These are phyloP conservation scores for Fabriciana adippe DNA, from an alignment of 2,888 invertebrate genomes.

Conservation along the genomic window DNA sequence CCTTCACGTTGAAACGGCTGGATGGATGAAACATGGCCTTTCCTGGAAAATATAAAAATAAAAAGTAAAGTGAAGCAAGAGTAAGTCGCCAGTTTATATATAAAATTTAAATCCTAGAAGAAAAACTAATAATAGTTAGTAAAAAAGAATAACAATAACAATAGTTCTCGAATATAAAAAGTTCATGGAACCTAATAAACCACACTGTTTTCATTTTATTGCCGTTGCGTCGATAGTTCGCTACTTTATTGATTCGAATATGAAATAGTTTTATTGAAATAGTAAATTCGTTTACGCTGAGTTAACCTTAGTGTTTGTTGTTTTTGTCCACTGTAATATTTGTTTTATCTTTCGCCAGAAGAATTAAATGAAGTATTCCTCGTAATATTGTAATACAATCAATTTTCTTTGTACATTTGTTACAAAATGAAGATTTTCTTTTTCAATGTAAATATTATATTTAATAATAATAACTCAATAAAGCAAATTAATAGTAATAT, in stretches of 20 bases:
- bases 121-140: background rate
- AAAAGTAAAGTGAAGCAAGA: too few relatives aligned
- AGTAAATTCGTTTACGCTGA: slow-evolving; percentile 12
- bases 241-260: slow-evolving; percentile 10
- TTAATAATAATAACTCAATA: too few relatives aligned
- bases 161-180: background rate
- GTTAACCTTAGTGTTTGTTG: slow-evolving; percentile 12
- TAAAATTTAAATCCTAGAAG: too few relatives aligned
- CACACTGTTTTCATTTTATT: slow-evolving; percentile 5
- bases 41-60: too few relatives aligned
- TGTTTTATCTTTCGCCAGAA: slow-evolving; percentile 9
- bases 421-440: too few relatives aligned
- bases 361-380: background rate
- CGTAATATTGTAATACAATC: background rate
- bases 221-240: background rate
- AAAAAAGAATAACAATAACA: background rate
- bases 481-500: too few relatives aligned
- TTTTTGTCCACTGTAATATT: background rate
- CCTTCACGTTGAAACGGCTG: too few relatives aligned
- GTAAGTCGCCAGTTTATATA: too few relatives aligned
- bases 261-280: slow-evolving; percentile 20
- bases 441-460: too few relatives aligned
- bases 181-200: background rate
- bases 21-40: too few relatives aligned
- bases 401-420: background rate